Base-by-base conservation (phyloP, 2,797 vertebrate genomes). In the Myotis vivesi region DNA sequence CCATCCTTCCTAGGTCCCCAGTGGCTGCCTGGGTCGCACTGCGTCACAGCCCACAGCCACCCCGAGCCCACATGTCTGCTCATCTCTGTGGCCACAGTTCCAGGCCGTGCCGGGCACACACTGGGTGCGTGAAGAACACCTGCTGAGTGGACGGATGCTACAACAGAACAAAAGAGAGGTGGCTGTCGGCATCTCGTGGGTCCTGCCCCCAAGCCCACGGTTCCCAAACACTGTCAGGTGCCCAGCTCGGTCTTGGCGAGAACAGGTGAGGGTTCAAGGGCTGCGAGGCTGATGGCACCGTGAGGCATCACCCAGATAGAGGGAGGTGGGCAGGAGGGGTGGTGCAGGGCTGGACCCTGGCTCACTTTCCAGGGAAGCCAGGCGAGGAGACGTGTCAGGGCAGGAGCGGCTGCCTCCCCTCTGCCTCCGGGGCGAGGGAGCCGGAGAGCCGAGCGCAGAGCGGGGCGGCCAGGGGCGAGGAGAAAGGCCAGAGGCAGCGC, bases 311-410 rank as follows among this genome's bases (percentile, higher is more conserved):
- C 46, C 66, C 51, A 66, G 2, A 22, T 19, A 23, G 62, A 89
- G 59, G 55, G 13, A 25, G 59, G 81, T 12, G 2, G 19, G 17
- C 57, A n/a, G 64, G 73, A 53, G 17, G 4, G 16, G 86, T 62
- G 57, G 25, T 2, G 13, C 64, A 41, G 36, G 20, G 57, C 87
- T 75, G 85, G 44, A 62, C 81, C 8, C 73, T 22, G 41, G 30
- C 49, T 81, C 36, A 53, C 36, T 79, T 85, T 96, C 71, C 84
- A 9, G 91, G 62, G 76, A 84, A 76, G 77, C 89, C 90, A 76
- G 19, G 49, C 38, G 38, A 38, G 38, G 38, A 38, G 38, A 38
- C 38, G 38, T 38, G 38, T 38, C 38, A 38, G 38, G 38, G 5
- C 38, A 38, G 38, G 38, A 38, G 38, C 38, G 38, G 5, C 38